Evolutionary conservation across 1,140 invertebrate genomes (phyloP).

Genomic region (Drosophila funebris): DNA sequence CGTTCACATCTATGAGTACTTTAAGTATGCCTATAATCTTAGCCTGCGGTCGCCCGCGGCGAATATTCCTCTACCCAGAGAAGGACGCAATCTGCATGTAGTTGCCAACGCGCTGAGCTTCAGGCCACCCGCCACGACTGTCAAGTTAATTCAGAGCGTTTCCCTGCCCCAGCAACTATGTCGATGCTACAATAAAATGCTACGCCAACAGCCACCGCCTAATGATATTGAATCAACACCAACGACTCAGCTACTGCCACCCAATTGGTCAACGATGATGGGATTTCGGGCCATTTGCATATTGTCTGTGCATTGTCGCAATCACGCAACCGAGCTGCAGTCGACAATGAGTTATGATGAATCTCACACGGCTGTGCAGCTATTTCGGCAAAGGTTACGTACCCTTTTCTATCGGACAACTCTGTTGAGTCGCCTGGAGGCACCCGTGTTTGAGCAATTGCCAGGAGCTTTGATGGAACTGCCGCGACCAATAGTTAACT

Average conservation of each 20-base stretch:
- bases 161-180: slow-evolving; percentile 24
- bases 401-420: slow-evolving; percentile 66
- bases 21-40: slow-evolving; percentile 73
- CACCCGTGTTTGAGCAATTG: slow-evolving; percentile 36
- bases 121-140: neutral
- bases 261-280: slow-evolving; percentile 73
- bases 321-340: neutral
- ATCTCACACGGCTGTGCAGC: slow-evolving; percentile 25
- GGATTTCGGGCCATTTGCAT: slow-evolving; percentile 74
- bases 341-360: slow-evolving; percentile 20
- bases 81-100: slow-evolving; percentile 12
- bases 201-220: slow-evolving; percentile 8
- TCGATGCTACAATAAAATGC: slow-evolving; percentile 33
- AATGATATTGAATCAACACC: neutral
- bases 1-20: slow-evolving; percentile 47
- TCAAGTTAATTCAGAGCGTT: slow-evolving; percentile 1
- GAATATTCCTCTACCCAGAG: slow-evolving; percentile 24
- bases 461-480: slow-evolving; percentile 23
- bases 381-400: slow-evolving; percentile 65
- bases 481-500: slow-evolving; percentile 16
- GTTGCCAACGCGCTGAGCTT: slow-evolving; percentile 32
- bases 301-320: slow-evolving; percentile 42
- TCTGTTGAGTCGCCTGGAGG: slow-evolving; percentile 62
- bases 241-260: slow-evolving; percentile 43
- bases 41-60: slow-evolving; percentile 8